These are phyloP conservation scores for Mustela lutreola DNA, from an alignment of 2,113 vertebrate genomes.

Conservation along the genomic window DNA sequence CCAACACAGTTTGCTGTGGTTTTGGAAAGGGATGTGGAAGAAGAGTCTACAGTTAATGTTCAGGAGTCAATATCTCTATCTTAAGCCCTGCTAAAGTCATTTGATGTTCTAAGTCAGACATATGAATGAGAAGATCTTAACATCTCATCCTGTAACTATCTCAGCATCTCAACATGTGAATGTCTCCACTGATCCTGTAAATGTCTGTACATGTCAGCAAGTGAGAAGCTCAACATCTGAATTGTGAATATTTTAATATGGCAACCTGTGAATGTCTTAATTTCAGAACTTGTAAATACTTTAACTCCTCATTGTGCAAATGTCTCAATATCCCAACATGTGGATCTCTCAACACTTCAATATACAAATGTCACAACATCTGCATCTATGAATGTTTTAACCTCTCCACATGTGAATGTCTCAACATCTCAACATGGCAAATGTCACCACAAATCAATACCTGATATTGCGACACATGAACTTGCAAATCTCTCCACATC, in stretches of 20 bases:
- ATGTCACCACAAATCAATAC: neutral
- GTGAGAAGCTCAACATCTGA: neutral
- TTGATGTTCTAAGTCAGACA: neutral
- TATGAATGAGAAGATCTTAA: conserved; percentile 2
- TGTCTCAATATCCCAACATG: neutral
- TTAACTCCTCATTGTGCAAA: neutral
- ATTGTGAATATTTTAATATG: neutral
- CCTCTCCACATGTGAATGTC: neutral
- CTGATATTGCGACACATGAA: neutral
- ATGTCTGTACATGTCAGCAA: neutral
- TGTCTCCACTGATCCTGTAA: neutral
- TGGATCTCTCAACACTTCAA: too few relatives aligned
- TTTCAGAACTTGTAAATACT: neutral
- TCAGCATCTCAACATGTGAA: neutral
- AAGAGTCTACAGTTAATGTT: neutral
- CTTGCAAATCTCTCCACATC: neutral
- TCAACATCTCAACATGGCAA: neutral
- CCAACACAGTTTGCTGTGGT: neutral
- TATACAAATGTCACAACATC: too few relatives aligned
- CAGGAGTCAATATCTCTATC: neutral
- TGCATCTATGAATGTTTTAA: neutral
- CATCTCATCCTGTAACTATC: neutral
- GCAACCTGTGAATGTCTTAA: neutral
- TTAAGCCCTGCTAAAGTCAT: neutral
- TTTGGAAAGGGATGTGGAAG: neutral